Evolutionary conservation across 1,140 invertebrate species (phyloP), one percentile per base, ranked within the genome.

Genomic region (Nautilus pompilius): DNA sequence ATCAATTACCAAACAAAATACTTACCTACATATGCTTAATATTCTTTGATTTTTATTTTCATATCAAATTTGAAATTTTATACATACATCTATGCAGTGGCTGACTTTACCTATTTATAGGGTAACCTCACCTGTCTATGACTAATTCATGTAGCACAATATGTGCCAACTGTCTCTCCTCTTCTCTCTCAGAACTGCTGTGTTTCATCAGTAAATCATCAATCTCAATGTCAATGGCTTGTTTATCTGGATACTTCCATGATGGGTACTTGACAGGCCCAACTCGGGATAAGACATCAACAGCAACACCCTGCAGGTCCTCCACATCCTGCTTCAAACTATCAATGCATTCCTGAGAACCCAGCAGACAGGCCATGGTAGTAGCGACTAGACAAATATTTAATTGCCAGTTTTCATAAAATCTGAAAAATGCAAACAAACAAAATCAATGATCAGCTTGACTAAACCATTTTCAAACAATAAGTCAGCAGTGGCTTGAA

Each of bases 241-340:
- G 54, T 58, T 80, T 80, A 62, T 82, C 79, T 8, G 80, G 80
- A 60, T 79, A 81, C 56, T 81, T 82, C 80, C 80, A 82, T 22
- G 79, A 81, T 8, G 72, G 67, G 45, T 60, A 66, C 3, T 64
- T 29, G 3, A 79, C 67, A 4, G 79, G 79, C 10, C 80, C 79
- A 32, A 70, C 60, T 26, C 79, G 61, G 15, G 76, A 80, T 0
- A 75, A 60, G 24, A 81, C 69, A 57, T 79, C 77, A 34, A 48
- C 53, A 8, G 81, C 69, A 29, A 73, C 73, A 64, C 66, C 70
- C 58, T 82, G 80, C 2, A 82, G 60, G 63, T 82, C 80, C 24
- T 68, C 58, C 3, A 82, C 72, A 70, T 82, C 80, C 48, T 58
- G 76, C 29, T 68, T 63, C 4, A 82, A 64, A 57, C 77, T 82